Percentiles rank a stretch among this genome's conserved stretches.
phyloP scores from a whole-genome alignment of 2,113 vertebrate species.

The Semnornis frantzii region DNA sequence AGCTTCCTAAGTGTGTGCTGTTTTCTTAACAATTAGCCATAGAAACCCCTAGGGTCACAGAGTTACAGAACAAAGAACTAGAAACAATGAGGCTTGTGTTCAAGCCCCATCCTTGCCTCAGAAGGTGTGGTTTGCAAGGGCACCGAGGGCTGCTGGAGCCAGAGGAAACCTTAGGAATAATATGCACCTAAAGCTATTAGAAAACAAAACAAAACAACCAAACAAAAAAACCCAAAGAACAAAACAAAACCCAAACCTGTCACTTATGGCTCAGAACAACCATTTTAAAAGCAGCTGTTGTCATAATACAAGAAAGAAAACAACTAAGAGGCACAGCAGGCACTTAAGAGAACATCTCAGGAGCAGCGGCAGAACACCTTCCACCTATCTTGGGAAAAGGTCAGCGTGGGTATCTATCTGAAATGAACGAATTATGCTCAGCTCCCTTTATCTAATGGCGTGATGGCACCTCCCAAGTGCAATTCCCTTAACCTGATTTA shows the following conservation, averaged over 20 bases:
- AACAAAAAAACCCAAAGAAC: no score
- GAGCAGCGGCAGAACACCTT: background rate
- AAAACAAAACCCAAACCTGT: no score
- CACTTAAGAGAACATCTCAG: background rate
- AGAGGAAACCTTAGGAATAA: background rate
- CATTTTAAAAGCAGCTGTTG: background rate
- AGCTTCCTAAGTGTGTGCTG: background rate
- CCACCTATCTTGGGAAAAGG: background rate
- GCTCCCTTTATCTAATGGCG: background rate
- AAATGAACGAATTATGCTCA: background rate
- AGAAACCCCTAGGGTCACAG: background rate
- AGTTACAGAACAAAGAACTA: background rate
- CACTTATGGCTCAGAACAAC: background rate
- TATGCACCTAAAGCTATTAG: background rate
- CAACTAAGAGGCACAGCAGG: background rate
- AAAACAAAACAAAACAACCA: no score
- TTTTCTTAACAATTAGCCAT: background rate
- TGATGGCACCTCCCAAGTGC: background rate
- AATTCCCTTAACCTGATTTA: background rate
- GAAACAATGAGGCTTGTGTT: background rate
- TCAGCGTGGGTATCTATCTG: rapidly evolving
- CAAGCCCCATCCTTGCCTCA: background rate
- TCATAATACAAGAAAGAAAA: background rate
- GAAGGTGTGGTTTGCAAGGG: background rate
- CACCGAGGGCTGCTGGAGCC: background rate